Evolutionary conservation across 2,888 invertebrate species (phyloP).

Genomic region (Lycophotia porphyrea): DNA sequence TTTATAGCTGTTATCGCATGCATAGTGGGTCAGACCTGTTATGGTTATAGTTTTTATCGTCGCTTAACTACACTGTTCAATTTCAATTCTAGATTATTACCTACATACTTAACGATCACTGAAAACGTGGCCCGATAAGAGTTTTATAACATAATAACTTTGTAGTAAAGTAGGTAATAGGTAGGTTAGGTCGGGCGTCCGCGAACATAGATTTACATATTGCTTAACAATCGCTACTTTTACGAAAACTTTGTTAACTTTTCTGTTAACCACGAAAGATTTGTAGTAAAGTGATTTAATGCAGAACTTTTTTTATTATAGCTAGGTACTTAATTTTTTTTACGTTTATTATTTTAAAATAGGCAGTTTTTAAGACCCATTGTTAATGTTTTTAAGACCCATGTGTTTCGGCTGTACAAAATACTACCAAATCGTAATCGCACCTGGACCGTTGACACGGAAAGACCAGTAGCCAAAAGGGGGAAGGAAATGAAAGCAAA

Average conservation of each 20-base stretch:
- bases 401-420: background rate
- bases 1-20: slow-evolving; percentile 78
- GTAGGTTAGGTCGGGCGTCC: slow-evolving; percentile 17
- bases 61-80: slow-evolving; percentile 74
- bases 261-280: slow-evolving; percentile 46
- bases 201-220: slow-evolving; percentile 64
- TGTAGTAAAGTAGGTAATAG: slow-evolving; percentile 61
- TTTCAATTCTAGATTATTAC: slow-evolving; percentile 77
- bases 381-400: background rate
- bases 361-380: background rate
- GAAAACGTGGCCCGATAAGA: slow-evolving; percentile 68
- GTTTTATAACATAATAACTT: slow-evolving; percentile 70
- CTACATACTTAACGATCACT: slow-evolving; percentile 68
- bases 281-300: slow-evolving; percentile 12
- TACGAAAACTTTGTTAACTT: slow-evolving; percentile 39
- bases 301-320: background rate
- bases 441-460: background rate
- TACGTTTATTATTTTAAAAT: background rate
- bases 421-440: slow-evolving; percentile 6
- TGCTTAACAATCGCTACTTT: slow-evolving; percentile 50
- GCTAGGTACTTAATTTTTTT: background rate
- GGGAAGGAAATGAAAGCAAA: slow-evolving; percentile 20
- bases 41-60: slow-evolving; percentile 80
- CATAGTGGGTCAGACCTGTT: slow-evolving; percentile 80
- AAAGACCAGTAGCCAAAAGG: slow-evolving; percentile 8